Evolutionary conservation across 2,797 vertebrate genomes (phyloP), one percentile per base, ranked within the genome.

Genomic region (Lateolabrax maculatus): DNA sequence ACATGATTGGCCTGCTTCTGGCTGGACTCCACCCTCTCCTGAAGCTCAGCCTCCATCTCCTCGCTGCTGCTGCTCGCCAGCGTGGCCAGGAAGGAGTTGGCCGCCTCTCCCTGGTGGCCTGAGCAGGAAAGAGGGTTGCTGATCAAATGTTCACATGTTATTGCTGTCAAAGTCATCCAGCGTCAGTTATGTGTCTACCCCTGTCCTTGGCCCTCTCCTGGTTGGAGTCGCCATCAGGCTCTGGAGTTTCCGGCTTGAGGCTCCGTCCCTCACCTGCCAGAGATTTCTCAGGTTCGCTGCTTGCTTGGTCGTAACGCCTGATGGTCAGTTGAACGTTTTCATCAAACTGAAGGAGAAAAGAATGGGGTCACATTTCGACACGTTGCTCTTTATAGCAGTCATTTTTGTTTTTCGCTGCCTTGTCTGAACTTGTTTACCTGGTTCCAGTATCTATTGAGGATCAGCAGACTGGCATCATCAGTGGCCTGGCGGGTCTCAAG

Each of bases 371-470:
- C 7, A 67, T 41, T 64, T 29, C 0, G 5, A 55, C 21, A 44
- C 16, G 43, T 21, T 21, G 1, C 57, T 27, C 4, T 46, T 48
- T 43, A 34, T 0, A 25, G 3, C 11, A 18, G 16, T 39, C 1
- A 7, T 21, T 64, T 49, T 29, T 53, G n/a, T 5, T 36, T 55
- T 6, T 18, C 13, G 5, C 15, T 41, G 31, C 3, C 12, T 8
- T 37, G 6, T 61, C 27, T 44, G n/a, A 51, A 25, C 27, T 43
- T 3, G 9, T 57, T 80, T 73, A 99, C 98, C 96, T 99, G 98
- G 89, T 97, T 99, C 97, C 98, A 99, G 92, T 98, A 99, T 84
- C 98, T 95, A 77, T 99, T 99, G 66, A 99, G 96, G 68, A 99
- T 99, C 62, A 99, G 92, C 12, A 99, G 90, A 25, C 98, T 99